Percentiles rank a stretch among this genome's conserved stretches.
phyloP scores from a whole-genome alignment of 2,797 vertebrate species.

The Rallus crepitans region DNA sequence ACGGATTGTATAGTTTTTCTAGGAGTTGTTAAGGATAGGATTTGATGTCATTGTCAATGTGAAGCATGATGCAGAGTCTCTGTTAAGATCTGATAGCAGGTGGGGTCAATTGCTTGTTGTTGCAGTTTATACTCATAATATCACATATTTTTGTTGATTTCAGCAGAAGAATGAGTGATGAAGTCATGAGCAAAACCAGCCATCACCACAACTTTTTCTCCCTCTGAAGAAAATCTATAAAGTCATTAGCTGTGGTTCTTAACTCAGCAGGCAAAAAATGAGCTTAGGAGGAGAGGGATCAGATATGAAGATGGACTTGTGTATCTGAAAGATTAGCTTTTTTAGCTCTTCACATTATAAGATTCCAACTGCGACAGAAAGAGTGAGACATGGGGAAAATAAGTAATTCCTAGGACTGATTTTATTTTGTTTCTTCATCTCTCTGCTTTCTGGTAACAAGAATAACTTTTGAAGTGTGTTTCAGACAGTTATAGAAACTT shows the following conservation, averaged over 20 bases:
- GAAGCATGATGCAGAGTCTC: neutral
- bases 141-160: neutral
- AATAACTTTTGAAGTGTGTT: neutral
- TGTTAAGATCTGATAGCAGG: neutral
- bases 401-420: neutral
- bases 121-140: neutral
- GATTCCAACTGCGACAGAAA: neutral
- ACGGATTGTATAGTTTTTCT: neutral
- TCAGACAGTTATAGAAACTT: neutral
- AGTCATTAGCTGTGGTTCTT: neutral
- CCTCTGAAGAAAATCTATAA: neutral
- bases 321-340: neutral
- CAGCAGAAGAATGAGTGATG: neutral
- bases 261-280: neutral
- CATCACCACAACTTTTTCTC: neutral
- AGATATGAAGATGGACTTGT: neutral
- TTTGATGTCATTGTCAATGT: neutral
- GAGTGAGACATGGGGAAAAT: neutral
- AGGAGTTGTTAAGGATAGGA: neutral
- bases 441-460: neutral
- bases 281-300: neutral
- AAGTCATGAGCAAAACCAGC: neutral
- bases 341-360: neutral
- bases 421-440: neutral
- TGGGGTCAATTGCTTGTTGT: neutral